Evolutionary conservation across 2,113 vertebrate genomes (phyloP), one percentile per base, ranked within the genome.

Genomic region (Vanacampus margaritifer): DNA sequence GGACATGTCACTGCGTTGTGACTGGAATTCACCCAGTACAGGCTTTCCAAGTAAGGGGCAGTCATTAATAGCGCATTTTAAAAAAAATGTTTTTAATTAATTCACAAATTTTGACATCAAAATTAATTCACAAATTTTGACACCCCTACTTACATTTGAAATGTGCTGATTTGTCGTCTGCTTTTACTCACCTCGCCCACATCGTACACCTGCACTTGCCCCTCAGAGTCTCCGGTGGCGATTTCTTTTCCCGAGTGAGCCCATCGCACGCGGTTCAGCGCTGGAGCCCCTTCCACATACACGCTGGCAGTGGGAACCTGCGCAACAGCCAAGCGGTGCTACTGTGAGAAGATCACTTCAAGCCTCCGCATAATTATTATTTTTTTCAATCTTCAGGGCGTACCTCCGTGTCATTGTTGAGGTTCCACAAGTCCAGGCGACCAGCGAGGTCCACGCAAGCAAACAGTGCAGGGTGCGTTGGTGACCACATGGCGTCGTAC

Each of bases 401-500:
- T 84, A 99, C 97, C 92, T 99, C 97, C 1, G 96, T 98, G 67
- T 99, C 97, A 51, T 94, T 97, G 90, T 98, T 99, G 78, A 99
- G 96, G 89, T 99, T 98, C 97, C 97, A 99, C 79, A 99, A 88
- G 89, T 99, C 96, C 78, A 99, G 90, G 62, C 95, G 94, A 73
- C 97, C 95, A 74, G 95, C 92, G 21, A 96, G 94, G 78, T 99
- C 96, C 76, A 98, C 96, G 41, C 97, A 98, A 26, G 96, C 97
- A 83, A 99, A 99, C 53, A 98, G 90, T 48, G 97, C 95, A 56
- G 96, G 97, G 82, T 99, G 96, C 48, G 94, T 94, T 37, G 96
- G 97, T 73, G 96, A 99, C 96, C 97, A 99, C 96, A 98, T 98
- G 16, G 95, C 92, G 74, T 99, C 97, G 69, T 97, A 99, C 74